These are phyloP conservation scores for Neoseiulus cucumeris DNA, from an alignment of 1,140 invertebrate genomes.

Conservation along the genomic window DNA sequence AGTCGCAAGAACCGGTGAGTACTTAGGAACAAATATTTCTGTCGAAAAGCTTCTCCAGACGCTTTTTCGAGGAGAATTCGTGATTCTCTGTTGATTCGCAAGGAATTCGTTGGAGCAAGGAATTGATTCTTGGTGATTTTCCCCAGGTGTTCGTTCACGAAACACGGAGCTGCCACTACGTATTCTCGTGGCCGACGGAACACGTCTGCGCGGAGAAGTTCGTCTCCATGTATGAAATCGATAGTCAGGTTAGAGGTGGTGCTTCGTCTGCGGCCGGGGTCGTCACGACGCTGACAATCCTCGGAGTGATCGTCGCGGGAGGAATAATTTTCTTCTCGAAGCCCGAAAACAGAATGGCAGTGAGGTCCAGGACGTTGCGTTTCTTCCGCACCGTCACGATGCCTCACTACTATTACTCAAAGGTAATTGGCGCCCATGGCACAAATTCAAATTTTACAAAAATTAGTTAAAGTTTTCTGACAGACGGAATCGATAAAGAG, in stretches of 20 bases:
- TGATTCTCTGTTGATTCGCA: too few relatives aligned
- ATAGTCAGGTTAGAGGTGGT: not conserved
- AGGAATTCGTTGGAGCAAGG: too few relatives aligned
- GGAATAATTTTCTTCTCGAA: not conserved
- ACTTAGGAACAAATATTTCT: too few relatives aligned
- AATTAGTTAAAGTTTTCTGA: too few relatives aligned
- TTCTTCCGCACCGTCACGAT: constrained; percentile 5
- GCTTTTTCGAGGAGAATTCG: too few relatives aligned
- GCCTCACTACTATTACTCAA: constrained; percentile 9
- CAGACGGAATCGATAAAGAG: too few relatives aligned
- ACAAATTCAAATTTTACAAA: too few relatives aligned
- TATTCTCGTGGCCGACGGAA: constrained; percentile 5
- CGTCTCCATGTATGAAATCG: not conserved
- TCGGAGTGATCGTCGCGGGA: not conserved
- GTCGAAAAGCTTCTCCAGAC: too few relatives aligned
- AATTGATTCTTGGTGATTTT: not conserved
- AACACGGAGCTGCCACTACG: not conserved
- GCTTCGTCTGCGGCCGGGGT: not conserved
- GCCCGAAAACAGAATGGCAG: not conserved
- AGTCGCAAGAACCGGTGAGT: too few relatives aligned
- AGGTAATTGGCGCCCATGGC: not conserved
- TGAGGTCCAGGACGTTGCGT: not conserved
- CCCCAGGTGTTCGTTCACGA: not conserved
- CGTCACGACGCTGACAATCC: not conserved
- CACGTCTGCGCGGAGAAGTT: not conserved